Base-by-base conservation (phyloP, 2,888 invertebrate species). In the Chrysina gloriosa region DNA sequence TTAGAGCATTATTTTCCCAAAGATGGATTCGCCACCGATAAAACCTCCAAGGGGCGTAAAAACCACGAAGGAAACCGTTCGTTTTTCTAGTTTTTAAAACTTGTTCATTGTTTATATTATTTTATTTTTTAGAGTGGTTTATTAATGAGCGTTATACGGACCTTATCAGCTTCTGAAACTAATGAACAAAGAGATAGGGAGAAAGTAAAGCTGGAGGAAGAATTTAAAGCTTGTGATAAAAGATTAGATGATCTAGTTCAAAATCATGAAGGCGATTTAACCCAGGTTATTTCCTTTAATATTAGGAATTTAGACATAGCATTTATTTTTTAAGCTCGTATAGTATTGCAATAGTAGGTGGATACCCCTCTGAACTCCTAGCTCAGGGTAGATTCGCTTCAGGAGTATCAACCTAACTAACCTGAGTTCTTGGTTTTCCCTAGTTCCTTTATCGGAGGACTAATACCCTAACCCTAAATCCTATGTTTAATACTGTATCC, bases 91-190 rank as follows among this genome's bases (percentile, higher is more conserved):
- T n/a, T 34, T 42, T 16, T 11, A 42, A 1, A 36, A 58, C 14
- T 5, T 69, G n/a, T 7, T 36, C 4, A 1, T 11, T 36, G 9
- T 36, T 3, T 11, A 36, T 31, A 31, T 9, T 31, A n/a, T 9
- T 1, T 9, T 31, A 14, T 14, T 69, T 78, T 78, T 47, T 82
- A 94, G 94, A 92, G 92, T 81, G 93, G 94, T 66, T 86, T 94
- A 67, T 85, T 98, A 74, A 97, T 98, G 90, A 95, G 96, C 67
- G 97, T 98, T 50, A 97, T 98, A 74, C 90, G 97, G 73, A 96
- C 97, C 0, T 84, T 98, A 68, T 97, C 97, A 23, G 93, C 96
- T 5, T 96, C 96, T 85, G 96, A 95, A 82, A 96, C 95, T 2
- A 94, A 94, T 80, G 96, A 96, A 80, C 95, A 98, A 80, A 85